Evolutionary conservation across 2,113 vertebrate genomes (phyloP).

Genomic region (Geococcyx californianus): DNA sequence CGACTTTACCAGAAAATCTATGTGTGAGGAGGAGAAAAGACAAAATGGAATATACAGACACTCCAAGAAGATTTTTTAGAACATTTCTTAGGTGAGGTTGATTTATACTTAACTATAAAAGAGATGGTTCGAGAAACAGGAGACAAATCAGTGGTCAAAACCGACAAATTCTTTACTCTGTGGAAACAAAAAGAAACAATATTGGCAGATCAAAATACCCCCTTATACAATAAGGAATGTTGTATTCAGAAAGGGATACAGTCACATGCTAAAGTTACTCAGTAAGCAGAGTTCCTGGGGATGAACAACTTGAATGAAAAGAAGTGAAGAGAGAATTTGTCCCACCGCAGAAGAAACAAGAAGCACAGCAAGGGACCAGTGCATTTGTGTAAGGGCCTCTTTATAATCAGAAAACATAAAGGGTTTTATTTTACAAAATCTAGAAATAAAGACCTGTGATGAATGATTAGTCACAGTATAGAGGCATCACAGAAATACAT

Average conservation of each 20-base stretch:
- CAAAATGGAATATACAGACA: neutral
- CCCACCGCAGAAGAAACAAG: neutral
- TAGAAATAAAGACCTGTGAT: neutral
- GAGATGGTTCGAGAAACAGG: neutral
- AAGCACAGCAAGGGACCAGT: neutral
- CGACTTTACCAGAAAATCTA: neutral
- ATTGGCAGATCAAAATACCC: neutral
- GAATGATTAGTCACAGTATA: neutral
- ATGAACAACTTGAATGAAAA: neutral
- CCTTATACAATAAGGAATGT: neutral
- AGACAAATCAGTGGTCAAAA: neutral
- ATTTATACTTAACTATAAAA: neutral
- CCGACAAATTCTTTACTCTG: neutral
- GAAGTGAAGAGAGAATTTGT: neutral
- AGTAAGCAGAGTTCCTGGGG: neutral
- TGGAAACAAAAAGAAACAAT: neutral
- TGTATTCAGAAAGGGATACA: neutral
- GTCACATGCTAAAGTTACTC: neutral
- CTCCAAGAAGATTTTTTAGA: neutral
- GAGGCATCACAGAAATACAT: neutral
- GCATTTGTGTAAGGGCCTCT: neutral
- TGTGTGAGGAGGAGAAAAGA: fast-evolving
- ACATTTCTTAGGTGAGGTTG: neutral
- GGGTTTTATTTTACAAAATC: neutral
- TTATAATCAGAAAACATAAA: neutral